These are phyloP conservation scores for Corythucha ciliata DNA, from an alignment of 2,888 invertebrate species.

Conservation along the genomic window DNA sequence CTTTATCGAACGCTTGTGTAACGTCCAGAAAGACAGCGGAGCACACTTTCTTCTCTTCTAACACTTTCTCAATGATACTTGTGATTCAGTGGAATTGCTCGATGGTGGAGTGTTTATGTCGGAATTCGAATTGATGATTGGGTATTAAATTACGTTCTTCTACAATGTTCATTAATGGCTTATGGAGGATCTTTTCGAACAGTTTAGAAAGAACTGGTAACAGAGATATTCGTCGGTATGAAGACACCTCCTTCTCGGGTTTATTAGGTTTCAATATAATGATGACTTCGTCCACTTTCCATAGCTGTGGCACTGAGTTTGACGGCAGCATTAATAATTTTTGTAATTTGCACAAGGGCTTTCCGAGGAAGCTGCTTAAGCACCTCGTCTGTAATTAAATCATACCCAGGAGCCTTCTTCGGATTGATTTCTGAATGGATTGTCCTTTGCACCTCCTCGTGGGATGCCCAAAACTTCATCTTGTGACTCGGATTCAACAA, in stretches of 20 bases:
- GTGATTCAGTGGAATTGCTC: neutral
- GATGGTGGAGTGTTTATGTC: neutral
- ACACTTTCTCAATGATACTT: neutral
- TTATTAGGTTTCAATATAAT: neutral
- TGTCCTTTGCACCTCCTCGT: conserved; percentile 9
- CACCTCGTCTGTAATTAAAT: neutral
- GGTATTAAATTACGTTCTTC: conserved; percentile 1
- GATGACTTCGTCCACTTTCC: neutral
- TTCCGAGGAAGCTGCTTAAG: conserved; percentile 6
- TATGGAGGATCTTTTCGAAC: neutral
- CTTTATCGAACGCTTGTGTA: neutral
- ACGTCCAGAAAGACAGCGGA: conserved; percentile 4
- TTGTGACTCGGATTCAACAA: neutral
- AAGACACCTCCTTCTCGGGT: neutral
- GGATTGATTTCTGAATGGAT: conserved; percentile 5
- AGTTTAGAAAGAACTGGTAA: neutral
- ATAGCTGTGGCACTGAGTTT: conserved; percentile 2
- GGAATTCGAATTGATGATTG: conserved; percentile 2
- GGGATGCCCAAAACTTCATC: no score
- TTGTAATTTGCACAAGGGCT: neutral
- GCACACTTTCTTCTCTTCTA: conserved; percentile 2
- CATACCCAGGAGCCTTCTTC: conserved; percentile 11
- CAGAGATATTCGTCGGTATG: conserved; percentile 2
- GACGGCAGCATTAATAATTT: conserved; percentile 8
- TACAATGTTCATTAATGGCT: neutral